These are phyloP conservation scores for Patiria pectinifera DNA, from an alignment of 53 echinoderm and acorn worm species.

Conservation along the genomic window DNA sequence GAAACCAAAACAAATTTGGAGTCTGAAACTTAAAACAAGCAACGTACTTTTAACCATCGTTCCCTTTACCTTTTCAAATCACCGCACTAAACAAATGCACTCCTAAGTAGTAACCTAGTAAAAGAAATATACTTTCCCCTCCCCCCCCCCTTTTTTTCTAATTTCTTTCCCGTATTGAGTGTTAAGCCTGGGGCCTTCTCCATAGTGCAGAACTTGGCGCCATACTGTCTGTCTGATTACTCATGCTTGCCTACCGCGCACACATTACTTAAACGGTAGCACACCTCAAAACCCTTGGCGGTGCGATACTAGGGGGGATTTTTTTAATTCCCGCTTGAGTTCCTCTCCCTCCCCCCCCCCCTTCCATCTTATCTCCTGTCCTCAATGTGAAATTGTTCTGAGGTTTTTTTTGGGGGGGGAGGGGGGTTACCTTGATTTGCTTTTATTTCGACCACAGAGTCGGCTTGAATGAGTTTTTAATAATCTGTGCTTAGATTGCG, in stretches of 20 bases:
- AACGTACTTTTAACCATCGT: neutral
- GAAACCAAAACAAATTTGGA: neutral
- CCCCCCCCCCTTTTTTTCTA: neutral
- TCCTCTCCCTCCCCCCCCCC: neutral
- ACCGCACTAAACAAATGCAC: neutral
- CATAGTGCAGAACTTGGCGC: slow-evolving; percentile 54
- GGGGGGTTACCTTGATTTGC: neutral
- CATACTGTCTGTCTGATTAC: slow-evolving; percentile 46
- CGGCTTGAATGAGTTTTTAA: slow-evolving; percentile 22
- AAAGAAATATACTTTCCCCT: neutral
- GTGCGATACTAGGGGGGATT: slow-evolving; percentile 19
- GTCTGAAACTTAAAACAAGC: neutral
- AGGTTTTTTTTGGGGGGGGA: neutral
- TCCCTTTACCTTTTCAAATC: neutral
- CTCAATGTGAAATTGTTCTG: neutral
- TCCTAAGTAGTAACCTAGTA: neutral
- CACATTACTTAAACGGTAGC: slow-evolving; percentile 51
- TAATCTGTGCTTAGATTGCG: slow-evolving; percentile 1
- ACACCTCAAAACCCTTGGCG: slow-evolving; percentile 17
- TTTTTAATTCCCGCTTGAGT: slow-evolving; percentile 43
- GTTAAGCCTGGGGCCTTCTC: slow-evolving; percentile 9
- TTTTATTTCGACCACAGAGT: slow-evolving; percentile 6
- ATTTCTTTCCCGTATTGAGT: slow-evolving; percentile 22
- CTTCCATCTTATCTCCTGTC: neutral
- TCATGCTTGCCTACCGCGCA: slow-evolving; percentile 37